These are phyloP conservation scores for Synergus japonicus DNA, from an alignment of 2,888 invertebrate species.

Conservation along the genomic window DNA sequence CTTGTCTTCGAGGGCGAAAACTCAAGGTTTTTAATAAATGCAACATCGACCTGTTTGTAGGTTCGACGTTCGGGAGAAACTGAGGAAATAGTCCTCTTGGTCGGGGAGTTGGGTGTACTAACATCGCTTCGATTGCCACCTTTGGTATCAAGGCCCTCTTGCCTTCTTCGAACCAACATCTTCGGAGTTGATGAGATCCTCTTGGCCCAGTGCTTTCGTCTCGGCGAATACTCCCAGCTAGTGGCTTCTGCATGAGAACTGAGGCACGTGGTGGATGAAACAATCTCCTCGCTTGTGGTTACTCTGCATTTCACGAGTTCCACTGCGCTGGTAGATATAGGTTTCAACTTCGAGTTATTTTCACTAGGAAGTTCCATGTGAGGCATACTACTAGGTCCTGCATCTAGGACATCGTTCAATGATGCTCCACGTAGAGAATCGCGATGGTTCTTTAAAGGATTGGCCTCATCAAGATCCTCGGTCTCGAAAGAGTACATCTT, in stretches of 20 bases:
- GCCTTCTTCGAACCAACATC: conserved; percentile 45
- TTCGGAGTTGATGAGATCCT: conserved; percentile 45
- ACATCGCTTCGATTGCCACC: conserved; percentile 58
- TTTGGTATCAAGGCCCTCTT: conserved; percentile 49
- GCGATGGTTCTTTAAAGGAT: conserved; percentile 57
- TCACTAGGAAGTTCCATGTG: conserved; percentile 57
- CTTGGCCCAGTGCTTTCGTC: conserved; percentile 54
- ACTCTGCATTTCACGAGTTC: conserved; percentile 72
- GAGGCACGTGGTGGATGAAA: conserved; percentile 62
- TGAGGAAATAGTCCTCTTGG: conserved; percentile 64
- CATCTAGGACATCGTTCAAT: conserved; percentile 68
- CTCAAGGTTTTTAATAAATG: conserved; percentile 49
- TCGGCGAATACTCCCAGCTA: conserved; percentile 69
- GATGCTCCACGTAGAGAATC: conserved; percentile 69
- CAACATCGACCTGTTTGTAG: conserved; percentile 17
- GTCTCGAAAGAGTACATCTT: conserved; percentile 76
- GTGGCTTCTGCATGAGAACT: conserved; percentile 62
- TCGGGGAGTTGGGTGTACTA: conserved; percentile 69
- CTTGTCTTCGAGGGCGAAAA: conserved; percentile 51
- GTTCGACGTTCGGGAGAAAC: conserved; percentile 54
- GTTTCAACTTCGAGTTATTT: conserved; percentile 44
- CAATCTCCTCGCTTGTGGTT: conserved; percentile 72
- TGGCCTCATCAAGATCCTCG: conserved; percentile 68
- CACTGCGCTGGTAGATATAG: conserved; percentile 58
- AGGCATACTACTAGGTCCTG: conserved; percentile 68